phyloP scores from a whole-genome alignment of 2,888 invertebrate species.

The Exephanes ischioxanthus region DNA sequence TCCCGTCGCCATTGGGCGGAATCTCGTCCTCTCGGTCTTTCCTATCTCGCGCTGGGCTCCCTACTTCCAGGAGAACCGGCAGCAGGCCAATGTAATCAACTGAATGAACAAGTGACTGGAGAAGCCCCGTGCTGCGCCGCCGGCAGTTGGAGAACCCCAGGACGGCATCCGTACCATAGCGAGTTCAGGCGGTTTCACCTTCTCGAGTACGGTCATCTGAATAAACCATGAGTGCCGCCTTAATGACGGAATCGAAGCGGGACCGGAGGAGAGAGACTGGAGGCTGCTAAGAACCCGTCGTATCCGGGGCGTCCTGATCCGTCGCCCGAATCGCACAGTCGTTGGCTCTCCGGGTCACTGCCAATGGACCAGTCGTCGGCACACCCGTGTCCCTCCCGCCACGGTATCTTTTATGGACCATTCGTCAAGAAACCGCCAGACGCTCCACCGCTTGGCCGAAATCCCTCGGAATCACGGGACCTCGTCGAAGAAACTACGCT shows the following conservation, averaged over 20 bases:
- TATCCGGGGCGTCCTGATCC: not conserved
- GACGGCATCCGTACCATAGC: not conserved
- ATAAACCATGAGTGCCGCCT: slow-evolving; percentile 81
- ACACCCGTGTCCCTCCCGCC: not conserved
- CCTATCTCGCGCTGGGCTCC: not conserved
- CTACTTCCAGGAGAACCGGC: slow-evolving; percentile 66
- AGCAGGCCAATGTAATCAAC: slow-evolving; percentile 78
- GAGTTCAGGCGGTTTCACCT: slow-evolving; percentile 65
- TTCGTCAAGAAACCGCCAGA: not conserved
- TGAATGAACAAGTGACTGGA: slow-evolving; percentile 81
- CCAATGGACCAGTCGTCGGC: not conserved
- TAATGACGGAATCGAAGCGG: slow-evolving; percentile 79
- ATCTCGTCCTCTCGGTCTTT: slow-evolving; percentile 55
- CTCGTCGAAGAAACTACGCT: not conserved
- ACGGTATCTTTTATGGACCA: not conserved
- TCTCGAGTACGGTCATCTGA: slow-evolving; percentile 78
- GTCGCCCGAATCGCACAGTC: not conserved
- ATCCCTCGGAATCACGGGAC: not conserved
- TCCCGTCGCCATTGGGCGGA: slow-evolving; percentile 24
- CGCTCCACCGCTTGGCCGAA: not conserved
- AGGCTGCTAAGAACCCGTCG: slow-evolving; percentile 28
- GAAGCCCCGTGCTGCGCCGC: slow-evolving; percentile 71
- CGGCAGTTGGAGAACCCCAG: slow-evolving; percentile 68
- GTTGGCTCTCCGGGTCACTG: not conserved
- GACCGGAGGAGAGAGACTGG: slow-evolving; percentile 26